Percentiles rank a stretch among this genome's conserved stretches.
These are phyloP conservation scores for Agonopterix subpropinquella DNA, from an alignment of 2,888 invertebrate genomes.

Conservation along the genomic window DNA sequence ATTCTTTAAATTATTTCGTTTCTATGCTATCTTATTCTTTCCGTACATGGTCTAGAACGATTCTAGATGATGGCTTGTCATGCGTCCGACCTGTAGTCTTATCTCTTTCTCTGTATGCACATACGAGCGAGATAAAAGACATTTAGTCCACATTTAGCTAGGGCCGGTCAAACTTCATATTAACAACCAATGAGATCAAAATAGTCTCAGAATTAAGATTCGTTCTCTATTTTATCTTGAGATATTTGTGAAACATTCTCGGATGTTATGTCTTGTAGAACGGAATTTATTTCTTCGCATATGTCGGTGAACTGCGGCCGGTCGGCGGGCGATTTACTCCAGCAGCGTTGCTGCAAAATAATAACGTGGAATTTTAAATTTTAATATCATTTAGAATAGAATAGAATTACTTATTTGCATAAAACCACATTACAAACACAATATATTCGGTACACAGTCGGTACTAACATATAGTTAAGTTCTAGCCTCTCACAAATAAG, in stretches of 20 bases:
- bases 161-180: neutral
- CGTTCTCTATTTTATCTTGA: slow-evolving; percentile 24
- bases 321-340: slow-evolving; percentile 80
- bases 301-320: slow-evolving; percentile 81
- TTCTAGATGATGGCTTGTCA: neutral
- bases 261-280: slow-evolving; percentile 42
- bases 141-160: neutral
- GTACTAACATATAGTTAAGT: too few relatives aligned
- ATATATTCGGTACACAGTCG: too few relatives aligned
- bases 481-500: too few relatives aligned
- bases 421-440: too few relatives aligned
- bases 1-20: neutral
- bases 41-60: neutral
- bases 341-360: slow-evolving; percentile 74
- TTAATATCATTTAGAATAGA: too few relatives aligned
- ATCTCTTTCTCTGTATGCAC: neutral
- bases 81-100: neutral
- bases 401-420: too few relatives aligned
- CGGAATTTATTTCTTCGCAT: slow-evolving; percentile 42
- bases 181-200: slow-evolving; percentile 5
- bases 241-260: slow-evolving; percentile 40
- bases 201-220: slow-evolving; percentile 10
- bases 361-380: too few relatives aligned
- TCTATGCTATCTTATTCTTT: neutral
- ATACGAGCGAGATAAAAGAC: neutral